These are phyloP conservation scores for Branchipolynoe longqiensis DNA, from an alignment of 2,888 invertebrate genomes.

Conservation along the genomic window DNA sequence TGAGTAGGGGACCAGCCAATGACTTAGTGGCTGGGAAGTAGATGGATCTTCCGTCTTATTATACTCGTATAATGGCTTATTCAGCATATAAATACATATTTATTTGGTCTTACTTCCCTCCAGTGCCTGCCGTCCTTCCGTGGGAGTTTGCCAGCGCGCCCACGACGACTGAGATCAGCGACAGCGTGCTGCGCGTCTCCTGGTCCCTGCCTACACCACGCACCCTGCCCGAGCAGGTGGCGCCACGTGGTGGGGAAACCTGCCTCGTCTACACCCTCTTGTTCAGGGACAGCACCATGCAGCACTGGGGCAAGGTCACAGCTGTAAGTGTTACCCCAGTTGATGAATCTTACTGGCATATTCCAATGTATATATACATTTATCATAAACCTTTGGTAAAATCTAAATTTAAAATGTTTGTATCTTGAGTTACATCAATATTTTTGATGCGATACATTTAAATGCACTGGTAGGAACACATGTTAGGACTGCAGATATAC, in stretches of 20 bases:
- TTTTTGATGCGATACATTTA: no score
- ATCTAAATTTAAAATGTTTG: no score
- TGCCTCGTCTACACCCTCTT: conserved; percentile 48
- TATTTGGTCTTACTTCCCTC: not conserved
- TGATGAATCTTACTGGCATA: not conserved
- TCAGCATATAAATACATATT: no score
- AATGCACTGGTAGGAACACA: no score
- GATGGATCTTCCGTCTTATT: no score
- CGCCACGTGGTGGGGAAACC: not conserved
- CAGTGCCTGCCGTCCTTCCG: conserved; percentile 9
- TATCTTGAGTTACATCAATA: no score
- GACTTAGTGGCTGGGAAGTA: no score
- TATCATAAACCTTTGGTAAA: no score
- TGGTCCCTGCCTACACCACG: not conserved
- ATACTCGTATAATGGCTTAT: no score
- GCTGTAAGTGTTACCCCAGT: not conserved
- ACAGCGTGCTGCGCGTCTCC: conserved; percentile 6
- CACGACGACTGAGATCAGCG: not conserved
- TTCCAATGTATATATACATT: no score
- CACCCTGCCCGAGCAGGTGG: not conserved
- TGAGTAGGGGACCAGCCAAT: no score
- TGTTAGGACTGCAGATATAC: no score
- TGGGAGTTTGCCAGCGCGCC: not conserved
- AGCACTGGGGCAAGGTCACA: conserved; percentile 15
- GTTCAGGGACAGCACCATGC: not conserved